A percentile compares a stretch with the other conserved stretches of the same genome.
phyloP scores from a whole-genome alignment of 2,113 vertebrate species.

The Syngnathus typhle region DNA sequence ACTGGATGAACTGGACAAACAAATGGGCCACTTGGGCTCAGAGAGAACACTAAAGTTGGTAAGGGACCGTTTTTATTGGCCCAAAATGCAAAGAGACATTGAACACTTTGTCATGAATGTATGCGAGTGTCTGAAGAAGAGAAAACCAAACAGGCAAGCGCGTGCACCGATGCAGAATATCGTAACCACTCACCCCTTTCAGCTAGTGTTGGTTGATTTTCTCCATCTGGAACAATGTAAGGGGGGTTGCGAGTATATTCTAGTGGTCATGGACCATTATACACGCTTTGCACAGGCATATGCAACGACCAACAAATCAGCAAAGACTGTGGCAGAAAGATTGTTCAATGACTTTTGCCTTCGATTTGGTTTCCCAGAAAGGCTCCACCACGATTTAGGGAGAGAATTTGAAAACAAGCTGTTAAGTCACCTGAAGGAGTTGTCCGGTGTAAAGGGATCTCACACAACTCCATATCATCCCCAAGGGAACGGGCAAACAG shows the following conservation, averaged over 20 bases:
- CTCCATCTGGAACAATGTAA: conserved; percentile 7
- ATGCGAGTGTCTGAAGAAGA: background rate
- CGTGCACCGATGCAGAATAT: background rate
- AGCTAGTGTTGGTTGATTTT: background rate
- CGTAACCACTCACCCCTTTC: background rate
- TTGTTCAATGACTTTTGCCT: background rate
- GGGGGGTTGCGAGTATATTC: conserved; percentile 7
- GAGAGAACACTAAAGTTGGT: no score
- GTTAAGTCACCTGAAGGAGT: background rate
- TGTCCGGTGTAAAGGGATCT: background rate
- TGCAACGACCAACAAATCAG: background rate
- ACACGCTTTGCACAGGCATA: conserved; percentile 4
- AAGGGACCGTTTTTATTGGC: no score
- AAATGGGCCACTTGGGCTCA: no score
- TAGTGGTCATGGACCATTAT: conserved; percentile 6
- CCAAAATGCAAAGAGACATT: no score
- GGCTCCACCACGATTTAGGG: background rate
- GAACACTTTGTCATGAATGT: background rate
- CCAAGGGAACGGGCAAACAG: conserved; percentile 5
- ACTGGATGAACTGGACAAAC: no score
- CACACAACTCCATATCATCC: background rate
- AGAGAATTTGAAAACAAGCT: background rate
- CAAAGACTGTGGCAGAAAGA: background rate
- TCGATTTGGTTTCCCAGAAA: background rate
- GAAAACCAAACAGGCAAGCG: background rate